Evolutionary conservation across 2,888 invertebrate species (phyloP).

Genomic region (Sesia apiformis): DNA sequence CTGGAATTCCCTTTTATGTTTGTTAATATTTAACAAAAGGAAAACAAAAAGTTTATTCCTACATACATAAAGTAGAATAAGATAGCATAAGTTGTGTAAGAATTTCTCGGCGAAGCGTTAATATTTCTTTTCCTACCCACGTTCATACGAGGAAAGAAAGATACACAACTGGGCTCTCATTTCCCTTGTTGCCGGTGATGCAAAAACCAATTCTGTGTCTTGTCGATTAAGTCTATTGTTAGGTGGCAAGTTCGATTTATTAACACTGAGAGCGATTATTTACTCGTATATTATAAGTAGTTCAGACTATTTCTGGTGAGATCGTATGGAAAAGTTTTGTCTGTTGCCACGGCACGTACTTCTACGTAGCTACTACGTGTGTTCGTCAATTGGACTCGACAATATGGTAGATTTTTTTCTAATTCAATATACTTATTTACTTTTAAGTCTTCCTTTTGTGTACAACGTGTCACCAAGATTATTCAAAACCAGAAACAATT

Average conservation of each 20-base stretch:
- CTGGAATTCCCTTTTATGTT: too few species aligned
- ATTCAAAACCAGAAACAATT: too few species aligned
- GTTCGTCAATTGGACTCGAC: too few species aligned
- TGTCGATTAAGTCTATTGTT: background rate
- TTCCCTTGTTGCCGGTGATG: background rate
- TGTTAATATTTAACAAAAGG: background rate
- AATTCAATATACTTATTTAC: too few species aligned
- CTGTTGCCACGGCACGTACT: background rate
- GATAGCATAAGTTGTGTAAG: background rate
- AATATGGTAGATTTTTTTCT: too few species aligned
- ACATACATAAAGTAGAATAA: background rate
- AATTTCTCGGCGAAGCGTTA: background rate
- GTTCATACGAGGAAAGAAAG: background rate
- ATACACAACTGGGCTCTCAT: background rate
- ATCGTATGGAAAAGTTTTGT: background rate
- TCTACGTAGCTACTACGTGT: too few species aligned
- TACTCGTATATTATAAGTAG: background rate
- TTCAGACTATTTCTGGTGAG: background rate
- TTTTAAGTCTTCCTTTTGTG: too few species aligned
- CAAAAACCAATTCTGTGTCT: background rate
- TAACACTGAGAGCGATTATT: background rate
- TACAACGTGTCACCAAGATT: too few species aligned
- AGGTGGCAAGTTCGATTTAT: background rate
- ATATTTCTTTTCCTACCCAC: background rate
- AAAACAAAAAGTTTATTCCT: background rate